Evolutionary conservation across 2,797 vertebrate genomes (phyloP), one percentile per base, ranked within the genome.

Genomic region (Paedocypris micromegethes): DNA sequence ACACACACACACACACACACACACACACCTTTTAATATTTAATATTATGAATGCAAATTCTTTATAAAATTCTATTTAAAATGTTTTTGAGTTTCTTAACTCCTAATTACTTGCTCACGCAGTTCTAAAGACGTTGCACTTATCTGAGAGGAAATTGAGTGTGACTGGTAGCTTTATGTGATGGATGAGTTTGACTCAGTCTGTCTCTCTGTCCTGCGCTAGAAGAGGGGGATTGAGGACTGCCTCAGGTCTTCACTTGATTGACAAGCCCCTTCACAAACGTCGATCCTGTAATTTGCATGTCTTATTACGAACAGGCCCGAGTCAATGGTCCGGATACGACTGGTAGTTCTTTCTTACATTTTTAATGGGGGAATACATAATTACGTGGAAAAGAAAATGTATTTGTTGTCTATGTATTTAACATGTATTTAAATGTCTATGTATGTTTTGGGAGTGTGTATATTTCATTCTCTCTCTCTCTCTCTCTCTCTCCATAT

Each of bases 221-320:
- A 8, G 38, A 38, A 47, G n/a, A 62, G 39, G 50, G 23, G 64
- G 53, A 70, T 45, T 57, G 37, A 56, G 60, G 39, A 37, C n/a
- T 8, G 46, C 65, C 70, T 66, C 3, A 0, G 45, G 52, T 39
- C 51, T 58, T 4, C 5, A 9, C 47, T 66, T 66, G 71, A 73
- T n/a, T 68, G 72, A 57, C 72, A 64, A 23, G 51, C 51, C 39
- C 4, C 8, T 8, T 60, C 59, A 64, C 43, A 57, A 46, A 52
- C 58, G 72, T 73, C 51, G 2, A 48, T 62, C 54, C 50, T 59
- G 55, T 71, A 66, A 71, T 61, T 67, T 71, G 68, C 62, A 57
- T 64, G 39, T 56, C 59, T 71, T 65, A 74, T 49, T 23, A 46
- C 47, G 39, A 47, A 70, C 57, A 58, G 4, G 45, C 9, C 37